Evolutionary conservation across 2,888 invertebrate genomes (phyloP), one percentile per base, ranked within the genome.

Genomic region (Tinea trinotella): DNA sequence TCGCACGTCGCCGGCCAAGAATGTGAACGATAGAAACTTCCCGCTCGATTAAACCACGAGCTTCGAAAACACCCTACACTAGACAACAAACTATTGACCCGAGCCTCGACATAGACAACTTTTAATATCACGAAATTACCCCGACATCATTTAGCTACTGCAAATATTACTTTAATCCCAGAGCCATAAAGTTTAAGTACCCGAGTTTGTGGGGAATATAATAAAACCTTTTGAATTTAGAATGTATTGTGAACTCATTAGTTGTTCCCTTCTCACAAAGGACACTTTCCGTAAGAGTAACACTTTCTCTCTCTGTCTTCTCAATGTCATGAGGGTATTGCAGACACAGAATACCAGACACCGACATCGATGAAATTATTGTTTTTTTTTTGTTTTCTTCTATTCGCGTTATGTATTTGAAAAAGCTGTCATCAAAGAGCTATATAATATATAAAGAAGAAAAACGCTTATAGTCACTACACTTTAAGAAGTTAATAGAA

Each of bases 161-260:
- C 82, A 83, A 85, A 84, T 84, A 84, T 84, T 81, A 84, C 85
- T 84, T 84, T 83, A 85, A 84, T 84, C 81, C 78, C 69, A 78
- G 69, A 74, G 82, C 78, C 76, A 83, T 85, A 85, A 85, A 84
- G 84, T 83, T 84, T 82, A 84, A 82, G 80, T 76, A 78, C 77
- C 81, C 80, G 80, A 77, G 83, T 82, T 83, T 79, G 79, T 76
- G 71, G 75, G 69, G 80, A 84, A 83, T 80, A 83, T 80, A 85
- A 84, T 85, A 84, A 84, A 84, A 82, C 79, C 81, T 76, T 74
- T 74, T 69, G 73, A 76, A 81, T 80, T 79, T 72, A 70, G 79
- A 75, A 72, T 71, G 72, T 68, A 68, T 68, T 66, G 65, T 63
- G 67, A 64, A 64, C 75, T 70, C 70, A 65, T 70, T 68, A 65